Evolutionary conservation across 37 sponge, comb jelly and placozoan species (phyloP).

Genomic region (Tethya wilhelma): DNA sequence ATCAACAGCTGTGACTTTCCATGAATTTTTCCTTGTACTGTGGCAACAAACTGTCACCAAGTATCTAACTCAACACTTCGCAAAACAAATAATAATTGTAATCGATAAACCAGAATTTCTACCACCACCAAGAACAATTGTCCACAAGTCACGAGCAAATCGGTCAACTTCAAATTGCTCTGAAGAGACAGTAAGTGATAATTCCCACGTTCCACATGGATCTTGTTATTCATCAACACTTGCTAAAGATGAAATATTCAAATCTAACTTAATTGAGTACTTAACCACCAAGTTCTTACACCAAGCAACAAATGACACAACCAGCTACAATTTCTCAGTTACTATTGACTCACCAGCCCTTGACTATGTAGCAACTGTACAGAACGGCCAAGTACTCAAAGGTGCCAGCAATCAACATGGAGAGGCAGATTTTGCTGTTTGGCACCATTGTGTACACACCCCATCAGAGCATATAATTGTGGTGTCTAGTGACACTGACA

Average conservation of each 20-base stretch:
- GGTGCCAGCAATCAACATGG: conserved; percentile 3
- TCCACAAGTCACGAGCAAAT: background rate
- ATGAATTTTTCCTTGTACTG: background rate
- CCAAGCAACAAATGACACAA: background rate
- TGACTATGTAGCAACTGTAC: background rate
- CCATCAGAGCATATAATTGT: background rate
- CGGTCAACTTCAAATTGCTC: background rate
- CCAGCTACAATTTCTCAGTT: background rate
- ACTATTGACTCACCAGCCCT: conserved; percentile 9
- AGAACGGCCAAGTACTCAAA: background rate
- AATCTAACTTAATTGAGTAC: background rate
- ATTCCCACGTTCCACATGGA: background rate
- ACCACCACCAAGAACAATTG: conserved; percentile 15
- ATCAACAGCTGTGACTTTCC: background rate
- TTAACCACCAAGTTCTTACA: background rate
- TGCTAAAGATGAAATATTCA: background rate
- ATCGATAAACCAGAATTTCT: conserved; percentile 21
- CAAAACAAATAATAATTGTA: background rate
- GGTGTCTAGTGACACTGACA: conserved; percentile 19
- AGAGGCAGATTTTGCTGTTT: conserved; percentile 22
- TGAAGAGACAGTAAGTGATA: background rate
- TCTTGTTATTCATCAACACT: background rate
- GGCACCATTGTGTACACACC: conserved; percentile 2
- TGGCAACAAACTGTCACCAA: background rate
- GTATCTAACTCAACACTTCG: background rate